Evolutionary conservation across 2,888 invertebrate genomes (phyloP), one percentile per base, ranked within the genome.

Genomic region (Bembecia ichneumoniformis): DNA sequence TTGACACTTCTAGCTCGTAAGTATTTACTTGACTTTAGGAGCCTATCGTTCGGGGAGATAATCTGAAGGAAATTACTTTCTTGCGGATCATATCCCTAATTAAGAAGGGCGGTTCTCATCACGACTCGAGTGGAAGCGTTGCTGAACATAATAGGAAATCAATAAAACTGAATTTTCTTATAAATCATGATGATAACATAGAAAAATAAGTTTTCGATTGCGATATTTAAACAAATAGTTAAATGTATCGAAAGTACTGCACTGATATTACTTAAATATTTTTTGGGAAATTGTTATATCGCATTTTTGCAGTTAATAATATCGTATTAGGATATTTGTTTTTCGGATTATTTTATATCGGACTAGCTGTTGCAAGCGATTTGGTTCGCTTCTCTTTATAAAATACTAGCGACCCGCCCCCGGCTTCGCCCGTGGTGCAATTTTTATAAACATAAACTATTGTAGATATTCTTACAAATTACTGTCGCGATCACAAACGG

Each of bases 1-100:
- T 28, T 28, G 28, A 28, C 57, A 55, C 53, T 53, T 57, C 58
- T 58, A 62, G 60, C 57, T 64, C 59, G 63, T 67, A 69, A 63
- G 60, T 62, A 67, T 59, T 53, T 56, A 57, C 58, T 63, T 57
- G 57, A 62, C 62, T 62, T 62, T 51, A 56, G 53, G 54, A 55
- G 62, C 60, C 57, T 63, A 62, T 63, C 62, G 56, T 62, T 62
- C 51, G 54, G 55, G 54, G 49, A 71, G 69, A 73, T 80, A 68
- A 71, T 73, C 71, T 66, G 59, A 58, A 58, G 68, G 65, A 77
- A 78, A 82, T 81, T 78, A 75, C 79, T 74, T 78, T 78, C 72
- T 68, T 73, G 74, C 68, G 71, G 73, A 70, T 79, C 74, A 78
- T 77, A 73, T 74, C 68, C 71, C 67, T 79, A 82, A 82, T 82